phyloP scores from a whole-genome alignment of 1,140 invertebrate species.

The Coelopa frigida region DNA sequence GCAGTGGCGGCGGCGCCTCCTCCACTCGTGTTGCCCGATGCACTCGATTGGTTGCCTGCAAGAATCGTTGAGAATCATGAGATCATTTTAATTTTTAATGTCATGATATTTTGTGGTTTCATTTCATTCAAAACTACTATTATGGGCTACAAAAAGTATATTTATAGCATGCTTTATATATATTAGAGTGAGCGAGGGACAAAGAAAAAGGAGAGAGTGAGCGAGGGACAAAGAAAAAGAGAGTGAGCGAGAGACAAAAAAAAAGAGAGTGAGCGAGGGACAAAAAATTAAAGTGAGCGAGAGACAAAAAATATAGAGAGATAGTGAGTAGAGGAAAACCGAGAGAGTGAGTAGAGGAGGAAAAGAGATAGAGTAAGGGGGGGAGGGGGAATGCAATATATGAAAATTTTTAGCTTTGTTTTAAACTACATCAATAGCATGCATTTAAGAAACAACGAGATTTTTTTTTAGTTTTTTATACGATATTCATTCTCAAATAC shows the following conservation, averaged over 20 bases:
- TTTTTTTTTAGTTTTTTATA: too few species aligned
- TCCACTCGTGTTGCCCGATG: slow-evolving; percentile 1
- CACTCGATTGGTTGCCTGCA: slow-evolving; percentile 6
- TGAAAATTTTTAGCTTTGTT: too few species aligned
- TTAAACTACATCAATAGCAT: too few species aligned
- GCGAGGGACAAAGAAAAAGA: neutral
- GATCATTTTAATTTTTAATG: neutral
- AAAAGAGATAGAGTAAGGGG: too few species aligned
- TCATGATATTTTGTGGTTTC: neutral
- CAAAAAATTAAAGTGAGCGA: neutral
- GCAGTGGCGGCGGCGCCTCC: neutral
- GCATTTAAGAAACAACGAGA: too few species aligned
- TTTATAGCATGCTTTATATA: too few species aligned
- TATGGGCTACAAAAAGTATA: neutral
- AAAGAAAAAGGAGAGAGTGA: neutral
- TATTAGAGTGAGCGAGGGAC: too few species aligned
- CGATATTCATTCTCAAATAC: too few species aligned
- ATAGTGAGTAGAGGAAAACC: too few species aligned
- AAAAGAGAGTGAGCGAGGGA: neutral
- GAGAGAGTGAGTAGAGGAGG: too few species aligned
- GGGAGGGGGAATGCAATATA: too few species aligned
- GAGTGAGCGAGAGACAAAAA: neutral
- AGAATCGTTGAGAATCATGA: neutral
- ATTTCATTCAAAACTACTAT: neutral
- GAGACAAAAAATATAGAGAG: too few species aligned